phyloP scores from a whole-genome alignment of 2,797 vertebrate species.

The Hyperoplus lanceolatus region DNA sequence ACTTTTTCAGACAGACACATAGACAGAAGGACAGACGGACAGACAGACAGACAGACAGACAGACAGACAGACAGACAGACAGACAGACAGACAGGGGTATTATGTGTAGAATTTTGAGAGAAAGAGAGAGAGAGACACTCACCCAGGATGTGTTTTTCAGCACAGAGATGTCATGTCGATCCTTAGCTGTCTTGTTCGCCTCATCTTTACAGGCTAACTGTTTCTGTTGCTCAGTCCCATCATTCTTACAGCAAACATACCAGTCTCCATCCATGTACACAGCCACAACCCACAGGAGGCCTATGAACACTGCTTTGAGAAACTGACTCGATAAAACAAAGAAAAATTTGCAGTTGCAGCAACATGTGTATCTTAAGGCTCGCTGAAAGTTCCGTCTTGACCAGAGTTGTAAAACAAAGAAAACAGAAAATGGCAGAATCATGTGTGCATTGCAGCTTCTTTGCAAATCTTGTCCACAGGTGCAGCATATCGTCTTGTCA shows the following conservation, averaged over 20 bases:
- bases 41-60: too few species aligned
- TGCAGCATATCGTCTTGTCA: background rate
- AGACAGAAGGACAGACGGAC: too few species aligned
- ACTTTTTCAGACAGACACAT: too few species aligned
- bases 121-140: background rate
- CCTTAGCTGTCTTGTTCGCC: background rate
- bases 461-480: background rate
- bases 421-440: background rate
- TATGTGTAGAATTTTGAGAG: too few species aligned
- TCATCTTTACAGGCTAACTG: constrained; percentile 8
- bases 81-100: too few species aligned
- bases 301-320: background rate
- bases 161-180: background rate
- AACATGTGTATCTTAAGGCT: background rate
- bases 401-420: background rate
- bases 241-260: background rate
- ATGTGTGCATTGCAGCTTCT: too few species aligned
- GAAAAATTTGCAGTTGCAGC: background rate
- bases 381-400: background rate
- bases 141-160: background rate
- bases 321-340: background rate
- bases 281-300: background rate
- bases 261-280: constrained; percentile 14
- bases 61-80: too few species aligned
- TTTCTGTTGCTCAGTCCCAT: background rate